Base-by-base conservation (phyloP, 2,797 vertebrate species). In the Australoheros facetus region DNA sequence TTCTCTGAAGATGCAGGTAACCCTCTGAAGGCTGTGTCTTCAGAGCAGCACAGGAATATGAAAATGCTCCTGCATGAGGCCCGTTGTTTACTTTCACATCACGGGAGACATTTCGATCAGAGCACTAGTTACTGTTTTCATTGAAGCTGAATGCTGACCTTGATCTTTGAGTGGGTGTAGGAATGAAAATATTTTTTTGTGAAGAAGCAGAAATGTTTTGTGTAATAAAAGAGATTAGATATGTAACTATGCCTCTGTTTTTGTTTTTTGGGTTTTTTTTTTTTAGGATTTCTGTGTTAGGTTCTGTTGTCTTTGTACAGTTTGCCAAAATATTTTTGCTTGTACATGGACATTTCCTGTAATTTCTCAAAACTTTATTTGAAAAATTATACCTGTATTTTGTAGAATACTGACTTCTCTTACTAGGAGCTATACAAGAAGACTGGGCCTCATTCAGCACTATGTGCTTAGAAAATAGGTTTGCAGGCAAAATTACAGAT, bases 301-400 rank as follows among this genome's bases (percentile, higher is more conserved):
- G 12, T 42, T 42, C 39, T 4, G 1, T 42, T 42, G 39, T 42
- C 39, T 42, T 42, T 42, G 39, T 37, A 37, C 11, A 39, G 3
- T 10, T 39, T 39, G 37, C 10, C 10, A 39, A 39, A 12, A 10
- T 39, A 39, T 39, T 39, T 37, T 39, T 34, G 12, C 39, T 13
- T 42, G 13, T 42, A 42, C 12, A 26, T 1, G 0, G 21, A 17
- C 14, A 0, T 26, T 45, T 64, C 39, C 39, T 17, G 60, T 45
- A 64, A 64, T 45, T 45, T 45, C 14, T 45, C 39, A 42, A 1
- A 42, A 42, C 39, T 13, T 13, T 4, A 39, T 39, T 39, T 39
- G 3, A 39, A 12, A 39, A 39, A 39, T 8, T 37, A 64, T 64
- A 13, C 37, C 8, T 26, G 13, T 39, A 26, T 62, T 62, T n/a